Percentiles rank a stretch among this genome's conserved stretches.
Evolutionary conservation across 2,113 vertebrate genomes (phyloP).

Genomic region (Pelecanus crispus): DNA sequence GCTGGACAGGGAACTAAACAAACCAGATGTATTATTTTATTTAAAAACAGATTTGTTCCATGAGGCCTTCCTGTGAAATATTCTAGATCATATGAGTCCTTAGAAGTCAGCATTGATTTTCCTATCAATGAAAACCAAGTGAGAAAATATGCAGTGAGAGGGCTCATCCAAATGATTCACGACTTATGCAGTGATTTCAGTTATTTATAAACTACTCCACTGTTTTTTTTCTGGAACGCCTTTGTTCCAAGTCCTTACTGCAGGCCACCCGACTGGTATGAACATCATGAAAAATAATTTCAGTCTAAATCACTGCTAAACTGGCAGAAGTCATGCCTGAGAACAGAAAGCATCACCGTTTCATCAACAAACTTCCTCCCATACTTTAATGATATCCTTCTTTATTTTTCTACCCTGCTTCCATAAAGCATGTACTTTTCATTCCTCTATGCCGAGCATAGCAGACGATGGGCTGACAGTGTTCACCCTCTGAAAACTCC

Average conservation of each 20-base stretch:
- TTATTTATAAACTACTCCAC: not conserved
- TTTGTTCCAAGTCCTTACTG: not conserved
- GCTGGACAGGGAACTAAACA: not conserved
- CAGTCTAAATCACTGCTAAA: not conserved
- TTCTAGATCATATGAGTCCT: not conserved
- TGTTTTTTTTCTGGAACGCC: not conserved
- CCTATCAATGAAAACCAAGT: not conserved
- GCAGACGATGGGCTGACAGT: accelerated
- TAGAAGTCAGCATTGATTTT: not conserved
- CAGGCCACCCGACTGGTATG: not conserved
- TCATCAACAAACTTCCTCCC: not conserved
- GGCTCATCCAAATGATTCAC: not conserved
- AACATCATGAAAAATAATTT: not conserved
- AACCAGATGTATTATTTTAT: not conserved
- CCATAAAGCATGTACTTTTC: not conserved
- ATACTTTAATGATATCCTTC: not conserved
- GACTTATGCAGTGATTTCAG: not conserved
- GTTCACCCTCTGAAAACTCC: not conserved
- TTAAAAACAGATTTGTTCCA: not conserved
- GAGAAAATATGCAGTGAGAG: not conserved
- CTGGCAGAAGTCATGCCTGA: not conserved
- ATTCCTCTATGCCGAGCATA: not conserved
- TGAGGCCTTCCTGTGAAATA: not conserved
- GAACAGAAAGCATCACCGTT: not conserved
- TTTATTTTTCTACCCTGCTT: not conserved